Evolutionary conservation across 92 coral and sea anemone genomes (phyloP), one percentile per base, ranked within the genome.

Genomic region (Heteractis magnifica): DNA sequence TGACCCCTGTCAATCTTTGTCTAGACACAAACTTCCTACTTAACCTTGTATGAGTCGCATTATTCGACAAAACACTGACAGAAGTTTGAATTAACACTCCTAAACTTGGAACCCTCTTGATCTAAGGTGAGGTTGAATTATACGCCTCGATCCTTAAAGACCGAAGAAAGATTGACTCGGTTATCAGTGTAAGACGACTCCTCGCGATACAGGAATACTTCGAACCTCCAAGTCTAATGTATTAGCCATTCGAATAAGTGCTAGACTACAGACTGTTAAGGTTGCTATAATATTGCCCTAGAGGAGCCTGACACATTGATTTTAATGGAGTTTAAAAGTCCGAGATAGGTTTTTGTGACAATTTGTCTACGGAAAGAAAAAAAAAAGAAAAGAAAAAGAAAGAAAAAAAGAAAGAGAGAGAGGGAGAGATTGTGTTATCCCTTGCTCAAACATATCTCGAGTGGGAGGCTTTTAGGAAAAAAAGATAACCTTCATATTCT

Each of bases 1-100:
- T 81, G 84, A 70, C 84, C 84, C 58, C 77, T 20, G 56, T 51
- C 83, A 64, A 19, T 71, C 75, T 16, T 13, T 62, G 84, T 81
- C 84, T 81, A 81, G 84, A 81, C 84, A 50, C 21, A 65, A 56
- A 13, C 72, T 64, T 65, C 76, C 83, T 80, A 79, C 83, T 80
- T 80, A 80, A 80, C 83, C 80, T 77, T 52, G 73, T 68, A 68
- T 48, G 49, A 13, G 21, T 77, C 58, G 26, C 14, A 34, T 51
- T 4, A n/a, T 48, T 51, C 34, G 68, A 51, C 49, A 77, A 21
- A 19, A 13, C 14, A 14, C 11, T 51, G 79, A 51, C 21, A 51
- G 53, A 77, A 52, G 19, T 7, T 52, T 75, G 78, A 68, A 68
- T 68, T 26, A 68, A 20, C 73, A 68, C 73, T 68, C 23, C 48